phyloP scores from a whole-genome alignment of 2,113 vertebrate genomes.

The Sminthopsis crassicaudata region DNA sequence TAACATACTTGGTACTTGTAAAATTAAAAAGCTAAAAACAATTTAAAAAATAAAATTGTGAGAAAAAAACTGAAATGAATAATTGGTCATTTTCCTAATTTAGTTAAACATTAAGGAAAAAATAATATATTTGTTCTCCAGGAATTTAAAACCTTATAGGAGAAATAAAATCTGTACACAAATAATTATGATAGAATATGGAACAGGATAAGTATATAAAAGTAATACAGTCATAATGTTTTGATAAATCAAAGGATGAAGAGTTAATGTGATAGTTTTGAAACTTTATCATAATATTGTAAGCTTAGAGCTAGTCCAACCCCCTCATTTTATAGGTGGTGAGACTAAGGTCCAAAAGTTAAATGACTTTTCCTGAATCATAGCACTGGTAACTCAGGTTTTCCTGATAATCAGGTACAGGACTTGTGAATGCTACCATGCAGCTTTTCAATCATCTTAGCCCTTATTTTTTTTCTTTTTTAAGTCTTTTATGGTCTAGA shows the following conservation, averaged over 20 bases:
- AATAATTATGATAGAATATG: background rate
- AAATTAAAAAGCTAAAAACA: background rate
- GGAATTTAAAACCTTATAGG: background rate
- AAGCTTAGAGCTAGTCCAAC: background rate
- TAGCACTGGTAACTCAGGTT: background rate
- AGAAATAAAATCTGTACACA: background rate
- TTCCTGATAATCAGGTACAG: background rate
- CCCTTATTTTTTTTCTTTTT: background rate
- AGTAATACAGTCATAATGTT: background rate
- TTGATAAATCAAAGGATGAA: background rate
- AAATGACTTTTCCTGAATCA: background rate
- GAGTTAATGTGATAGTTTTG: background rate
- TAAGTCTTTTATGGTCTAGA: conserved; percentile 29
- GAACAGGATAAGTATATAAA: background rate
- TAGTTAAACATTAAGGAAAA: background rate
- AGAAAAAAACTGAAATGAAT: background rate
- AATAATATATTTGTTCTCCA: background rate
- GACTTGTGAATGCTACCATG: background rate
- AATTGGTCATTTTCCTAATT: background rate
- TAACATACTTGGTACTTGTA: background rate
- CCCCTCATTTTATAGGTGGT: background rate
- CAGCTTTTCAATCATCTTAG: background rate
- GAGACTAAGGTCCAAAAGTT: background rate
- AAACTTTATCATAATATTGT: background rate
- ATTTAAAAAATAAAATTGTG: background rate